Conservation (phyloP, 2,888 invertebrate genomes). For the Cabera pusaria region DNA sequence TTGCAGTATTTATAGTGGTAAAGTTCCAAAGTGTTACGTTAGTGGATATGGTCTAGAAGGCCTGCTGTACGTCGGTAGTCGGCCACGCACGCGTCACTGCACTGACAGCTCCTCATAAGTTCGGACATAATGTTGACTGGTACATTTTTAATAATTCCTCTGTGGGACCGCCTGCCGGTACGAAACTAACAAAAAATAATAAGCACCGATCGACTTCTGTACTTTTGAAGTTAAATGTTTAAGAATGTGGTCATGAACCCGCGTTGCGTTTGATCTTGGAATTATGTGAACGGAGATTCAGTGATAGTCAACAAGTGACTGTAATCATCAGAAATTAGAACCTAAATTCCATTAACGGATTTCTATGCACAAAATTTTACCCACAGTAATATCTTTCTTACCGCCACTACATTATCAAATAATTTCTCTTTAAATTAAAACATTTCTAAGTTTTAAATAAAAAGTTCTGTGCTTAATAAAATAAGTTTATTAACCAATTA, state of each 20-base stretch:
- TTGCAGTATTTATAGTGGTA: slow-evolving; percentile 9
- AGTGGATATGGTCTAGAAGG: slow-evolving; percentile 32
- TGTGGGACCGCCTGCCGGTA: slow-evolving; percentile 41
- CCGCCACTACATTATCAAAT: too few relatives aligned
- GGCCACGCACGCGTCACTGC: slow-evolving; percentile 54
- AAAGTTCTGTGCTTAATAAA: neutral
- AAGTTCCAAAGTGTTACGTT: slow-evolving; percentile 22
- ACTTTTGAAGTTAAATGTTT: slow-evolving; percentile 14
- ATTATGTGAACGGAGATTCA: too few relatives aligned
- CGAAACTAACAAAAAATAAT: slow-evolving; percentile 34
- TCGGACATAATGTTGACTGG: slow-evolving; percentile 70
- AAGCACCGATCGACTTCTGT: slow-evolving; percentile 41
- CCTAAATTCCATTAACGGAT: too few relatives aligned
- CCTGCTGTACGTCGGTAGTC: slow-evolving; percentile 63
- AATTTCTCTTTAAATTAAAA: too few relatives aligned
- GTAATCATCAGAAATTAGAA: too few relatives aligned
- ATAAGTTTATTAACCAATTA: neutral
- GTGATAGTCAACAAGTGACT: too few relatives aligned
- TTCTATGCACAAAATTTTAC: too few relatives aligned
- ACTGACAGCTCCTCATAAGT: slow-evolving; percentile 68
- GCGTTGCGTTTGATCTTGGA: slow-evolving; percentile 10
- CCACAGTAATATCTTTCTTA: too few relatives aligned
- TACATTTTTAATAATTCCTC: slow-evolving; percentile 60
- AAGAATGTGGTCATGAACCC: slow-evolving; percentile 8
- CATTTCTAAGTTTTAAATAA: too few relatives aligned